Conservation (phyloP, 1,140 invertebrate genomes). For the Colletes gigas region DNA sequence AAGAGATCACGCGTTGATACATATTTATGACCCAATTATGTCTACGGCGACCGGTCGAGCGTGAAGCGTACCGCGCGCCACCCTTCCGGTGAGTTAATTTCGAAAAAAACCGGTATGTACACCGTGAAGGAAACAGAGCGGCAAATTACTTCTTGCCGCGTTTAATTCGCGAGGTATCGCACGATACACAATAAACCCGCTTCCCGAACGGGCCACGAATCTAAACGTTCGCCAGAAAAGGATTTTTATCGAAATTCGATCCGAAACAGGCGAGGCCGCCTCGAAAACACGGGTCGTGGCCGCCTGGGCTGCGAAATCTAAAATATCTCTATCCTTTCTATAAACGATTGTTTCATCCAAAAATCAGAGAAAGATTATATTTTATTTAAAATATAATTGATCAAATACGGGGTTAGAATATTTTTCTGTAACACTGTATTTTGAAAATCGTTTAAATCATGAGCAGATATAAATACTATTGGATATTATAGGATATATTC, state of each 20-base stretch:
- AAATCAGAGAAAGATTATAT: no score
- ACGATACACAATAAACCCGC: background rate
- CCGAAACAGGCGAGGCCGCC: background rate
- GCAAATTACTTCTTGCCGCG: conserved; percentile 38
- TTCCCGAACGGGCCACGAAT: background rate
- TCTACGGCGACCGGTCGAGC: conserved; percentile 17
- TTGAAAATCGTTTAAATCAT: no score
- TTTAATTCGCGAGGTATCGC: conserved; percentile 28
- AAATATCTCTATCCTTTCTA: no score
- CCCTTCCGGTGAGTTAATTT: conserved; percentile 24
- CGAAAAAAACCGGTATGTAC: background rate
- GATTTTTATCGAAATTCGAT: background rate
- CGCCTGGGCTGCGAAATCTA: no score
- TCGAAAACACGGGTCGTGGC: background rate
- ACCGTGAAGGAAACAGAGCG: conserved; percentile 40
- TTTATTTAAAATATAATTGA: no score
- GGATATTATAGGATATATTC: no score
- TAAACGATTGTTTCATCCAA: no score
- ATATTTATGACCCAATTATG: conserved; percentile 49
- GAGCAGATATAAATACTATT: no score
- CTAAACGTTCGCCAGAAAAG: background rate
- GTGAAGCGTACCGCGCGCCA: background rate
- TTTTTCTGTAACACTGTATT: no score
- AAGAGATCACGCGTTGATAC: conserved; percentile 42
- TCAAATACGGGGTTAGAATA: no score